phyloP scores from a whole-genome alignment of 2,797 vertebrate genomes.

The Helarctos malayanus region DNA sequence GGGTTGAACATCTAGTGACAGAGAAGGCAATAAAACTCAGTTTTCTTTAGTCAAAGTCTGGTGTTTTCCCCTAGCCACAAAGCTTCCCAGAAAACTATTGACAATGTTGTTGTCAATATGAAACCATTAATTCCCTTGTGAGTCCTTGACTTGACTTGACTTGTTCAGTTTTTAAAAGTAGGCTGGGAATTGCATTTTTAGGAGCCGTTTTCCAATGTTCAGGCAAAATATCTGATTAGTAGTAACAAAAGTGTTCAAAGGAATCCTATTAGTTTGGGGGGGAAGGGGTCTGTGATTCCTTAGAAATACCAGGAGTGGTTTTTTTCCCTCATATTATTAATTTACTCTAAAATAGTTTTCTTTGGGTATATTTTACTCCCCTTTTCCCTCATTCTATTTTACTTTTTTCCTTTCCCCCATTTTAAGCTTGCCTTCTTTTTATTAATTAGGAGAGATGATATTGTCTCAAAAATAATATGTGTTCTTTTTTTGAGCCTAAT shows the following conservation, averaged over 20 bases:
- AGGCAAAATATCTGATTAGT: background rate
- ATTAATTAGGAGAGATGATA: background rate
- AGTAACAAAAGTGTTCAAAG: background rate
- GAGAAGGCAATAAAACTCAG: background rate
- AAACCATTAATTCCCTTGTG: background rate
- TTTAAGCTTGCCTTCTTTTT: background rate
- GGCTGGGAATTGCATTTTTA: background rate
- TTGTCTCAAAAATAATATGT: constrained; percentile 49
- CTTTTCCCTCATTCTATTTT: background rate
- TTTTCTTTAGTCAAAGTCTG: background rate
- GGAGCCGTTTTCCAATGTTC: background rate
- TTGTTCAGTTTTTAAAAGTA: background rate
- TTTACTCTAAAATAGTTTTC: background rate
- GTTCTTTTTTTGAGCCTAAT: background rate
- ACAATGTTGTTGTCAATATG: background rate
- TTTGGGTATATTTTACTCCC: background rate
- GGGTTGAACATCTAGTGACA: background rate
- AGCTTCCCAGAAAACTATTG: background rate
- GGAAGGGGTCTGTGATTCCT: background rate
- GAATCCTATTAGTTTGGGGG: background rate
- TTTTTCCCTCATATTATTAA: background rate
- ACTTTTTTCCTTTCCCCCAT: background rate
- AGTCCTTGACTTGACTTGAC: constrained; percentile 8
- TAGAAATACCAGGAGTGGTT: background rate
- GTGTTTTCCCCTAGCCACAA: background rate